These are phyloP conservation scores for Heterocephalus glaber DNA, from an alignment of 2,113 vertebrate genomes.

Conservation along the genomic window DNA sequence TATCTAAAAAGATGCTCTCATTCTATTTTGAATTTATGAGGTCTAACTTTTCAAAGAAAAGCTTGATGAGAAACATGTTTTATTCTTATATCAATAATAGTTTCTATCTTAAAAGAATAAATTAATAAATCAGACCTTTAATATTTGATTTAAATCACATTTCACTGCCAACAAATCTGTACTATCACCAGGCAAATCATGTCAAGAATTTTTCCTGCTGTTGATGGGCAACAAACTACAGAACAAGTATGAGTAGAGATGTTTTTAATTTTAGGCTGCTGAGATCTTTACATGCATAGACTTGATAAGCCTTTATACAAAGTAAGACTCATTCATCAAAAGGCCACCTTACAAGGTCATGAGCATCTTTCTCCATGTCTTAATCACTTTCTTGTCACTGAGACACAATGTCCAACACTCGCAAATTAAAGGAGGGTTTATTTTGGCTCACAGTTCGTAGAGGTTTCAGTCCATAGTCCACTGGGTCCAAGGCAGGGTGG, in stretches of 20 bases:
- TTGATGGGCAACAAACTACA: not conserved
- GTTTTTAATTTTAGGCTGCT: not conserved
- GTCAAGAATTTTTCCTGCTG: not conserved
- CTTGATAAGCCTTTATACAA: not conserved
- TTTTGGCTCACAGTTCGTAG: not conserved
- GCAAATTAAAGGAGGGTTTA: not conserved
- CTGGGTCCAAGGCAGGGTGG: not conserved
- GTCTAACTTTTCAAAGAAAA: slow-evolving; percentile 20
- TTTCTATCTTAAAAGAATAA: slow-evolving; percentile 16
- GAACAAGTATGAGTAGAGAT: not conserved
- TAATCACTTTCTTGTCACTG: not conserved
- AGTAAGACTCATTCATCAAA: not conserved
- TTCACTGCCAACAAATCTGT: not conserved
- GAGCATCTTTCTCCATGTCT: not conserved
- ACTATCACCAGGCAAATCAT: not conserved
- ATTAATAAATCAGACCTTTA: slow-evolving; percentile 24
- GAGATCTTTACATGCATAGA: not conserved
- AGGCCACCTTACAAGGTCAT: not conserved
- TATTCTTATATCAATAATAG: not conserved
- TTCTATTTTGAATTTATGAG: slow-evolving; percentile 19
- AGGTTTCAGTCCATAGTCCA: not conserved
- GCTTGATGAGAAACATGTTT: slow-evolving; percentile 1
- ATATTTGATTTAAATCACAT: slow-evolving; percentile 39
- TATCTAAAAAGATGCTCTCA: slow-evolving; percentile 13
- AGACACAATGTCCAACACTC: not conserved